Evolutionary conservation across 1,140 invertebrate species (phyloP).

Genomic region (Diorhabda carinulata): DNA sequence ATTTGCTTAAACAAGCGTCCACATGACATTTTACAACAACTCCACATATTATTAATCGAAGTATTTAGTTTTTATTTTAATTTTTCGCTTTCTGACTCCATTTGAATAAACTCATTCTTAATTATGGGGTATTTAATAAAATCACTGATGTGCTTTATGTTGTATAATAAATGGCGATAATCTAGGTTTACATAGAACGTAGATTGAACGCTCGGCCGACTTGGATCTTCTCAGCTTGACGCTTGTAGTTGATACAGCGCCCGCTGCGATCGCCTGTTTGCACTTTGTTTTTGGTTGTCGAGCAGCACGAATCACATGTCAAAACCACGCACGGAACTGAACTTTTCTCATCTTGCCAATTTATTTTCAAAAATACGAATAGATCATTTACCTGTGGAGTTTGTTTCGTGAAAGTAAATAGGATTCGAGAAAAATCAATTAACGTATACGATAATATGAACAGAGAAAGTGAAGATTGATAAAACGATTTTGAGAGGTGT

Average conservation of each 20-base stretch:
- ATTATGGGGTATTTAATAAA: too few relatives aligned
- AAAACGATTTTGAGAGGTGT: too few relatives aligned
- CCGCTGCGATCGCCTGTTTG: slow-evolving; percentile 14
- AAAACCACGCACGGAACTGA: background rate
- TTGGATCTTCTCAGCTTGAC: slow-evolving; percentile 21
- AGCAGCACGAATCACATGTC: slow-evolving; percentile 7
- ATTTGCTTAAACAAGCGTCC: too few relatives aligned
- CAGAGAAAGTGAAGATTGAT: too few relatives aligned
- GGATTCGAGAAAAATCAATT: too few relatives aligned
- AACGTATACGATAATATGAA: too few relatives aligned
- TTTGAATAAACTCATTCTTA: too few relatives aligned
- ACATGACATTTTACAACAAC: too few relatives aligned
- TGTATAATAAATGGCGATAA: slow-evolving; percentile 12
- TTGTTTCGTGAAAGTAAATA: background rate
- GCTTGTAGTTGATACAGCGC: slow-evolving; percentile 17
- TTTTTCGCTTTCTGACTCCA: too few relatives aligned
- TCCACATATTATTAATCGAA: too few relatives aligned
- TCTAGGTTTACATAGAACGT: slow-evolving; percentile 19
- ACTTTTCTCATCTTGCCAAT: slow-evolving; percentile 9
- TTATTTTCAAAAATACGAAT: background rate
- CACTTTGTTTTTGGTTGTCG: slow-evolving; percentile 15
- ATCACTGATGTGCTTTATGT: too few relatives aligned
- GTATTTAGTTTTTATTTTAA: too few relatives aligned
- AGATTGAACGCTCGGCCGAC: slow-evolving; percentile 16
- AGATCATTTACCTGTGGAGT: background rate